These are phyloP conservation scores for Brachyhypopomus gauderio DNA, from an alignment of 2,113 vertebrate genomes.

Conservation along the genomic window DNA sequence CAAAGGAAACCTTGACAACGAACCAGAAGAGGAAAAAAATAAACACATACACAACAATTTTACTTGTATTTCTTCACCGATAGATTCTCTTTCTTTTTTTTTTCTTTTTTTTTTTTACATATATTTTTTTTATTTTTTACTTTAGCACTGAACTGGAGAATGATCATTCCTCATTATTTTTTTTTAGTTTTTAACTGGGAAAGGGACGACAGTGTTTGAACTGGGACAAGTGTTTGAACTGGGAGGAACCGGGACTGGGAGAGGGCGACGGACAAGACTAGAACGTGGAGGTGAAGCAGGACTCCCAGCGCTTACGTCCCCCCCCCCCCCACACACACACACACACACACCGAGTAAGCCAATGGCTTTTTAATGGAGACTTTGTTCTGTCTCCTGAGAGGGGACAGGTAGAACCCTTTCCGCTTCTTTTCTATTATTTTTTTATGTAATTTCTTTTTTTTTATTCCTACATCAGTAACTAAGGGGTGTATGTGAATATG, in stretches of 20 bases:
- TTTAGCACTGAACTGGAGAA: slow-evolving; percentile 23
- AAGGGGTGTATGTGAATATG: slow-evolving; percentile 54
- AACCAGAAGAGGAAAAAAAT: background rate
- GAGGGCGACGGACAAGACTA: background rate
- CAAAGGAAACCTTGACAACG: slow-evolving; percentile 25
- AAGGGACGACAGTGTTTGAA: background rate
- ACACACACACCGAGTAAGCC: slow-evolving; percentile 18
- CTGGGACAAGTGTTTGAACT: background rate
- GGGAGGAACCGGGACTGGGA: background rate
- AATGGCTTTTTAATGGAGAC: slow-evolving; percentile 60
- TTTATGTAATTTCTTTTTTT: slow-evolving; percentile 39
- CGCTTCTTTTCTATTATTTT: slow-evolving; percentile 12
- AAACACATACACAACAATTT: background rate
- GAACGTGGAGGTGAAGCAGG: background rate
- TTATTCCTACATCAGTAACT: slow-evolving; percentile 49
- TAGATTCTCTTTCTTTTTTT: background rate
- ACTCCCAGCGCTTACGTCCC: background rate
- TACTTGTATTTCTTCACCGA: background rate
- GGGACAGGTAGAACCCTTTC: slow-evolving; percentile 16
- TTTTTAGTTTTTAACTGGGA: slow-evolving; percentile 26
- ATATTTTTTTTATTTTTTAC: too few relatives aligned
- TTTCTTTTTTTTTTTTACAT: too few relatives aligned
- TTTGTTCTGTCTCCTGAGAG: background rate
- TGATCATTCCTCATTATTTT: slow-evolving; percentile 15
- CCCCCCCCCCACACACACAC: background rate